Base-by-base conservation (phyloP, 1,140 invertebrate genomes). In the Drosophila kanapiae region DNA sequence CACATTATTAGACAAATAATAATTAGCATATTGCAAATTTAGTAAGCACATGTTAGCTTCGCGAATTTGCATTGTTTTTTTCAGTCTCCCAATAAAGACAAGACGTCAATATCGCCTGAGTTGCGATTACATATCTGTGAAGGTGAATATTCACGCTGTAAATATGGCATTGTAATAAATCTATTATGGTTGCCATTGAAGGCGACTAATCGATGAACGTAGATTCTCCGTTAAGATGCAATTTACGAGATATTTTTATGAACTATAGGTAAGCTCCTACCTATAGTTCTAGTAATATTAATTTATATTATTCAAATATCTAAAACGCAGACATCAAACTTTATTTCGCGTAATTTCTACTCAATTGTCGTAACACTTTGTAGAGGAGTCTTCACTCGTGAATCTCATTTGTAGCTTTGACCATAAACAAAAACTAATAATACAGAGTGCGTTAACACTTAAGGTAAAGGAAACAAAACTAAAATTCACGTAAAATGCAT, bases 81-180 rank as follows among this genome's bases (percentile, higher is more conserved):
- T 16, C 6, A 23, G 8, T 49, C 31, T 31, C 23, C 29, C 31
- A 47, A 67, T 29, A 67, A 4, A 47, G 42, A n/a, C 9, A 40
- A 51, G 9, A 9, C 29, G 47, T 6, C 11, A 53, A 53, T 29
- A 65, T 33, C n/a, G 37, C 8, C 33, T 49, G 58, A 7, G 0
- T 35, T 10, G 43, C 48, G 59, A 18, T 60, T 67, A 16, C 27
- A 60, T 31, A 47, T 14, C 16, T 35, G 6, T 43, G 10, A 48
- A 16, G 18, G 47, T 35, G n/a, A 31, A 8, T 18, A 18, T 29
- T 65, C 29, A 43, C 37, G 29, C 18, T 51, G 37, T 35, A 23
- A 23, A 53, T 33, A 29, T 23, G 37, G 60, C 47, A 69, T 64
- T 69, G 65, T 35, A 64, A 69, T 49, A 51, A 29, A 43, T 69